Conservation (phyloP, 2,888 invertebrate genomes). For the Acronicta leporina region DNA sequence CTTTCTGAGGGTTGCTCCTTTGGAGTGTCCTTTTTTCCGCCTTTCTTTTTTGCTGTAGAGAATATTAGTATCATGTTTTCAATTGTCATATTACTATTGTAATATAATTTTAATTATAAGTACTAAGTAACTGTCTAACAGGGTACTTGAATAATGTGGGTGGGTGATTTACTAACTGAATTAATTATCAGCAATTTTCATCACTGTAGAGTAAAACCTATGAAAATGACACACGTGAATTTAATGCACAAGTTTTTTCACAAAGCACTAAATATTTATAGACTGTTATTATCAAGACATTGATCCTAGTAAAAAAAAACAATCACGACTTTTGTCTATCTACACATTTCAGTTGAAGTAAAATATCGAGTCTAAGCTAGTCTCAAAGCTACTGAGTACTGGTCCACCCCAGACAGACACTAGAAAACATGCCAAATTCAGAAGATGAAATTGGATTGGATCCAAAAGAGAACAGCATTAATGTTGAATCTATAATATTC, state of each 20-base stretch:
- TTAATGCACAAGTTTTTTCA: no score
- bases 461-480: not conserved
- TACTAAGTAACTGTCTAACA: not conserved
- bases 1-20: slow-evolving; percentile 37
- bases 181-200: not conserved
- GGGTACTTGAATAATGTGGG: not conserved
- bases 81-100: not conserved
- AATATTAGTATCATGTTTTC: not conserved
- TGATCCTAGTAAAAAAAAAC: no score
- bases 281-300: not conserved
- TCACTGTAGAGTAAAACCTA: not conserved
- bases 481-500: not conserved
- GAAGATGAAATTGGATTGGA: not conserved
- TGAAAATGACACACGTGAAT: no score
- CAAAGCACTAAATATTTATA: not conserved
- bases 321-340: no score
- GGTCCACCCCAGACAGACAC: no score
- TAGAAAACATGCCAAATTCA: not conserved
- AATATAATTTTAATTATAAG: not conserved
- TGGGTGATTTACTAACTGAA: not conserved
- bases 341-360: not conserved
- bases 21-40: slow-evolving; percentile 42
- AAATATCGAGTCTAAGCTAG: not conserved
- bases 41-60: slow-evolving; percentile 58
- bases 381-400: not conserved